Base-by-base conservation (phyloP, 1,140 invertebrate species). In the Drosophila novamexicana region DNA sequence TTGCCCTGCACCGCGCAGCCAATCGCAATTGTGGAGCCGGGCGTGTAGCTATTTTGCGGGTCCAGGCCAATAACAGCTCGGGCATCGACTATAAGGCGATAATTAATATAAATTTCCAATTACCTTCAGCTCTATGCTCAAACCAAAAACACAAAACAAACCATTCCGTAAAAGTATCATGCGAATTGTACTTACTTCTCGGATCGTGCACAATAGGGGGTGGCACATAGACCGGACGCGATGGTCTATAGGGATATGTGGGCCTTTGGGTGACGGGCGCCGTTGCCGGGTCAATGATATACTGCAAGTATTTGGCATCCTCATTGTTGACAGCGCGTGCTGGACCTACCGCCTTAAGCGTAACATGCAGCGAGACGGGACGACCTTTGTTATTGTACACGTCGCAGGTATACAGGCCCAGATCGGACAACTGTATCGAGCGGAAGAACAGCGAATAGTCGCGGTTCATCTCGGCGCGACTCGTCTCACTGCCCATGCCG, bases 321-420 rank as follows among this genome's bases (percentile, higher is more conserved):
- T 94, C 93, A 6, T 93, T 89, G 76, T 89, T 93, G 6, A 80
- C 74, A 12, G 91, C 91, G 58, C 82, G 78, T 9, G 95, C 94
- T 0, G 96, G 95, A 9, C 95, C 95, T 52, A 95, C 90, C 0
- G 96, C 95, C 79, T 95, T 95, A 0, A 98, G 93, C 0, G 94
- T 94, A 0, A 97, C 93, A 1, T 95, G 94, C 94, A 96, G 96
- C 16, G 96, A 95, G 0, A 95, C 95, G 4, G 97, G 95, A 64
- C 95, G 94, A 3, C 96, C 96, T 6, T 95, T 88, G 1, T 96
- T 96, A 85, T 98, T 98, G 91, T 96, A 98, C 1, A 96, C 97
- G 81, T 97, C 96, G 84, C 97, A 98, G 0, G 95, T 96, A 91
- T 98, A 97, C n/a, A 95, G 93, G 9, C 97, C 97, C 3, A 97